phyloP scores from a whole-genome alignment of 2,888 invertebrate species.

The Chymomyza fuscimana region DNA sequence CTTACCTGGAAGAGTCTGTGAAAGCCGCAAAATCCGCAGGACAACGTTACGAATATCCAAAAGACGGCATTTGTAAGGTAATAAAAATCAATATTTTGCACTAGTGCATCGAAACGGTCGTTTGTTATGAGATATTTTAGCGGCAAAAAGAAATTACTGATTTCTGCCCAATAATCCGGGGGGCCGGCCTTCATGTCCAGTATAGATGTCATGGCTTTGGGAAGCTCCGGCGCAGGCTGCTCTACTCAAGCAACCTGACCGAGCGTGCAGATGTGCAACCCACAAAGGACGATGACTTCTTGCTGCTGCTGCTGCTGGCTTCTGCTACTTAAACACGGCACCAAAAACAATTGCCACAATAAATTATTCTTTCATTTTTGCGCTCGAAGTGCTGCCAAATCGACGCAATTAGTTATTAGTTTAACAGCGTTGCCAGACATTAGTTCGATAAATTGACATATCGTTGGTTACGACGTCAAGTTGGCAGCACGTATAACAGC shows the following conservation, averaged over 20 bases:
- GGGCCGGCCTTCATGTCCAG: constrained; percentile 77
- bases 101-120: constrained; percentile 75
- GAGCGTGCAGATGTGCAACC: background rate
- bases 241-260: background rate
- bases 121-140: constrained; percentile 76
- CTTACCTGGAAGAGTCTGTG: constrained; percentile 77
- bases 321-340: background rate
- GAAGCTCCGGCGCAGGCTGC: background rate
- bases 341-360: background rate
- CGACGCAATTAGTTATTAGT: background rate
- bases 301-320: background rate
- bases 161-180: constrained; percentile 77
- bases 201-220: constrained; percentile 75
- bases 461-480: background rate
- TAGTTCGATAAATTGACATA: background rate
- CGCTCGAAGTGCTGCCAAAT: background rate
- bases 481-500: background rate
- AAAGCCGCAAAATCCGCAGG: constrained; percentile 75
- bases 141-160: constrained; percentile 78
- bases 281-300: background rate
- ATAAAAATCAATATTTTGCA: constrained; percentile 76
- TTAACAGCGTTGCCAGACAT: background rate
- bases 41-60: constrained; percentile 77
- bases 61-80: constrained; percentile 78
- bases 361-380: background rate